Evolutionary conservation across 2,113 vertebrate species (phyloP), one percentile per base, ranked within the genome.

Genomic region (Trogon surrucura): DNA sequence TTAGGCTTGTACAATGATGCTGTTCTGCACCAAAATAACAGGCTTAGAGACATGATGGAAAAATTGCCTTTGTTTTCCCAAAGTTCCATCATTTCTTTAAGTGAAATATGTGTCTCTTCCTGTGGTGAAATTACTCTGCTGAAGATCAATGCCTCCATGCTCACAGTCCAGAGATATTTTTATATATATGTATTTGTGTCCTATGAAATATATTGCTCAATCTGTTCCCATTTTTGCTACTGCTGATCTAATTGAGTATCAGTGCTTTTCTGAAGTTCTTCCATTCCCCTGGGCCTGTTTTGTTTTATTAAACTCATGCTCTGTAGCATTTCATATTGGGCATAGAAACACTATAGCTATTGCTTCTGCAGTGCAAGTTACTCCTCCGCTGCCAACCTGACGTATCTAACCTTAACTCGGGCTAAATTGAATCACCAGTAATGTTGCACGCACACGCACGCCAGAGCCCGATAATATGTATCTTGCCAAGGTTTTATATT

Each of bases 291-390:
- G 44, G n/a, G 72, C 48, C 58, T 36, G 32, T 85, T 92, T 88
- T 23, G 14, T 92, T 92, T 86, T 85, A 41, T 97, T 95, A 56
- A 92, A 44, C 75, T 89, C 77, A 44, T 5, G 5, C 78, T 81
- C 89, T 91, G 69, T 69, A 83, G 47, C 57, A 56, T 88, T 95
- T 88, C 27, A 4, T 13, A 58, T 30, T 36, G 80, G 27, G 41
- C 61, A 66, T 10, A 58, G 78, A 87, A 89, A 87, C 61, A 32
- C 30, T 58, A 30, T 29, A 57, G n/a, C 54, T 83, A 34, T 94
- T 91, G 60, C 71, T 85, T 78, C 66, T 65, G 19, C 32, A 51
- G 21, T 81, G 38, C 71, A 71, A 47, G 58, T 65, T 73, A 38
- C 61, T 74, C 66, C 71, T 93, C 56, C 44, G 11, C 58, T 89